phyloP scores from a whole-genome alignment of 2,888 invertebrate genomes.

The Zaprionus obscuricornis region DNA sequence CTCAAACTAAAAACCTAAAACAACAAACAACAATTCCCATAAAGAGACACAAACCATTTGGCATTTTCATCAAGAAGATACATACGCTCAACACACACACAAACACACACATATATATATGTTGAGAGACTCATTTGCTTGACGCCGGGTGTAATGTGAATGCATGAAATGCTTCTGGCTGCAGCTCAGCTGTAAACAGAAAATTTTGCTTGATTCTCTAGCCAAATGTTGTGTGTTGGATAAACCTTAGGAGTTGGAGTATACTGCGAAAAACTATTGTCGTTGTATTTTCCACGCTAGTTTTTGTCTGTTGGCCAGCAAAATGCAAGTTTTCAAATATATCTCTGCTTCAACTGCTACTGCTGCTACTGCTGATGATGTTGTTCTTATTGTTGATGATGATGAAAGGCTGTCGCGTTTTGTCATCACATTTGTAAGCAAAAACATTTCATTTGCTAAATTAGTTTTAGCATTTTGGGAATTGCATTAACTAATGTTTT shows the following conservation, averaged over 20 bases:
- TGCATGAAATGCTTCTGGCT: conserved; percentile 53
- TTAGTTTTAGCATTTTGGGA: conserved; percentile 69
- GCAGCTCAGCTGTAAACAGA: conserved; percentile 53
- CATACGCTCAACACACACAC: conserved; percentile 14
- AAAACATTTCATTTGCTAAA: conserved; percentile 74
- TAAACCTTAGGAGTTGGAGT: not conserved
- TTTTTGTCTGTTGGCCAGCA: conserved; percentile 19
- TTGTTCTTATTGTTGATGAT: conserved; percentile 47
- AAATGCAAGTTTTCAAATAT: conserved; percentile 30
- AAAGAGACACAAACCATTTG: conserved; percentile 78
- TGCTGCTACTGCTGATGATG: no score
- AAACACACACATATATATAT: conserved; percentile 26
- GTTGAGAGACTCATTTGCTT: conserved; percentile 58
- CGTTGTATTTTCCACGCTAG: conserved; percentile 4
- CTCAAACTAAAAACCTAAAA: conserved; percentile 60
- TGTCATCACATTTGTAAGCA: conserved; percentile 71
- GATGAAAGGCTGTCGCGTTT: conserved; percentile 62
- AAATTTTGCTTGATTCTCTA: conserved; percentile 22
- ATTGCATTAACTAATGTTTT: conserved; percentile 63
- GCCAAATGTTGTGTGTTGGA: not conserved
- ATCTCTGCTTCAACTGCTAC: conserved; percentile 1
- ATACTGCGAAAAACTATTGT: not conserved
- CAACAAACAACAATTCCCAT: conserved; percentile 78
- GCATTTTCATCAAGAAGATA: conserved; percentile 71
- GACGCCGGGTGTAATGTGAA: conserved; percentile 72